Conservation (phyloP, 2,797 vertebrate genomes). For the Zalophus californianus region DNA sequence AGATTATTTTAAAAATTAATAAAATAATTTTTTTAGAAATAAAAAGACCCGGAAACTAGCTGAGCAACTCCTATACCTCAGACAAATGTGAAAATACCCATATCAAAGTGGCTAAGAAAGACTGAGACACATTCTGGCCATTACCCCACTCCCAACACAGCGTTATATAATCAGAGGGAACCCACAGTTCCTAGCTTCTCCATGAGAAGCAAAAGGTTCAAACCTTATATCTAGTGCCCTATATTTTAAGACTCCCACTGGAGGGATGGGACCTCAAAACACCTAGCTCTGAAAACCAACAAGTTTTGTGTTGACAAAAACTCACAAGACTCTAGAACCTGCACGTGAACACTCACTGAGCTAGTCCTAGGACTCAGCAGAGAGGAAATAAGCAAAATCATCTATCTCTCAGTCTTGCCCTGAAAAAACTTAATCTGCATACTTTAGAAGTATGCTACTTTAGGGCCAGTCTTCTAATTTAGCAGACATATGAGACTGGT, state of each 20-base stretch:
- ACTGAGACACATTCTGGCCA: not conserved
- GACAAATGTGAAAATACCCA: not conserved
- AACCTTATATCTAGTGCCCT: not conserved
- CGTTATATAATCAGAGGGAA: not conserved
- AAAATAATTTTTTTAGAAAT: not conserved
- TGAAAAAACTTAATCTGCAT: not conserved
- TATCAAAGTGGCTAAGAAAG: not conserved
- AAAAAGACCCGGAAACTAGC: not conserved
- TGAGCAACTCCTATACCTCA: not conserved
- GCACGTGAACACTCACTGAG: not conserved
- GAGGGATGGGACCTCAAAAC: not conserved
- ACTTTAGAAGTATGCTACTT: not conserved
- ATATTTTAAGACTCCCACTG: not conserved
- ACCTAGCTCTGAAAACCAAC: not conserved
- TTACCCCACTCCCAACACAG: not conserved
- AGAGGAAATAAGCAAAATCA: not conserved
- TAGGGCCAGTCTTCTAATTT: not conserved
- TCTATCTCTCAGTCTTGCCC: not conserved
- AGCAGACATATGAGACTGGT: not conserved
- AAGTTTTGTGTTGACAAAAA: not conserved
- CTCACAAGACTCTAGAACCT: not conserved
- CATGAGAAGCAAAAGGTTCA: not conserved
- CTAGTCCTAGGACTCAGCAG: not conserved
- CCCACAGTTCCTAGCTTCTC: not conserved
- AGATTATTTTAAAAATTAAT: not conserved